Evolutionary conservation across 2,113 vertebrate species (phyloP), one percentile per base, ranked within the genome.

Genomic region (Pomatostomus ruficeps): DNA sequence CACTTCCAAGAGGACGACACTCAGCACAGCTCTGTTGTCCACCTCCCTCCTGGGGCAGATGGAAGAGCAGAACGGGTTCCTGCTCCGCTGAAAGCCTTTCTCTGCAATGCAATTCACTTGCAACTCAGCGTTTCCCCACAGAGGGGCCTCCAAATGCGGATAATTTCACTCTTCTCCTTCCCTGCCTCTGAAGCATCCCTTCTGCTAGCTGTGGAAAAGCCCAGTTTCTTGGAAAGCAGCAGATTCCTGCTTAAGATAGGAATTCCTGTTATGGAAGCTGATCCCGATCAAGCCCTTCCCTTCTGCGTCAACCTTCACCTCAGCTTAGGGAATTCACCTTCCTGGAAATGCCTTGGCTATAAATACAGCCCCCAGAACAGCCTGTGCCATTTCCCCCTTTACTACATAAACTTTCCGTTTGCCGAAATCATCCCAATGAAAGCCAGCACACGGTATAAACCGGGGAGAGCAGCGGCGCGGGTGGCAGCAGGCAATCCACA

Each of bases 221-320:
- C 88, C 68, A 7, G 43, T 96, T 97, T 96, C 96, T 94, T 97
- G 94, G 96, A 97, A 97, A 97, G 97, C 93, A 68, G 67, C 29
- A 45, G 59, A 63, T 74, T 73, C 75, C 67, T 82, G 59, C 85
- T 80, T 48, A 66, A 85, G 55, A 46, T 42, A 76, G 84, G 91
- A 96, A 96, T 93, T 96, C 84, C 87, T 78, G 86, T 74, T 58
- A 91, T 57, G 54, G 93, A 96, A 95, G 77, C 89, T 45, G 81
- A 91, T 86, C 85, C 49, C 5, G 11, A 77, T 88, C 51, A 66
- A 88, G 80, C 84, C 86, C 90, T 96, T 94, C 75, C 93, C 65
- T 91, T 87, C 49, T 87, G 77, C 43, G 49, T 49, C 7, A 24
- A 91, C 90, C 90, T 93, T 92, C 95, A 92, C 72, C 72, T 87